Base-by-base conservation (phyloP, 2,888 invertebrate species). In the Melieria omissa region DNA sequence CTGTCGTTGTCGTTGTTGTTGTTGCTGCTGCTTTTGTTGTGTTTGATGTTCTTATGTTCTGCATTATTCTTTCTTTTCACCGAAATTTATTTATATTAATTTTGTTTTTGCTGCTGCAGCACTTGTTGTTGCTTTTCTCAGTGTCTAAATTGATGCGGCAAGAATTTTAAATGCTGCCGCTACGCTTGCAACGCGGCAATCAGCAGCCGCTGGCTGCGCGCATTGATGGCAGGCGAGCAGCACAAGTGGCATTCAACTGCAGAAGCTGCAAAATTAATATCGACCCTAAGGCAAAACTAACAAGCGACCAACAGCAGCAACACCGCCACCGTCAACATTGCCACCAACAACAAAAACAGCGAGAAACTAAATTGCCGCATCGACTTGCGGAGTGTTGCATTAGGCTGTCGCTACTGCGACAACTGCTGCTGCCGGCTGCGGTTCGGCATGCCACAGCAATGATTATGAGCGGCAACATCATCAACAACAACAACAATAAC, bases 291-390 rank as follows among this genome's bases (percentile, higher is more conserved):
- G 72, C 65, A 46, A 68, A 72, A 68, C 68, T 72, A 72, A 72
- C 68, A 68, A 68, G 57, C 63, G 54, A 47, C 29, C 54, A 47
- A 64, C 47, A 29, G 58, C 47, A 42, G 54, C 70, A 70, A 75
- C 72, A 73, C 61, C 57, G 67, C 58, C 71, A 74, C 49, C 73
- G 74, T 64, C 65, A 76, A 65, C 69, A 29, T 29, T 29, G 29
- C 29, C 29, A 74, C 42, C 71, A 72, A 60, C 71, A 75, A 64
- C 69, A 73, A 41, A 45, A 62, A 69, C 63, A 66, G 75, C 78
- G 62, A 67, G 66, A 49, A 70, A 7, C 29, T 46, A 14, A 45
- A 57, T 41, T 41, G 49, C 14, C 5, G 55, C 14, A 14, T 45
- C 12, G 16, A 5, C 57, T 42, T 16, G 49, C n/a, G 29, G 29